Conservation (phyloP, 53 echinoderm and acorn worm species). For the Actinopyga echinites region DNA sequence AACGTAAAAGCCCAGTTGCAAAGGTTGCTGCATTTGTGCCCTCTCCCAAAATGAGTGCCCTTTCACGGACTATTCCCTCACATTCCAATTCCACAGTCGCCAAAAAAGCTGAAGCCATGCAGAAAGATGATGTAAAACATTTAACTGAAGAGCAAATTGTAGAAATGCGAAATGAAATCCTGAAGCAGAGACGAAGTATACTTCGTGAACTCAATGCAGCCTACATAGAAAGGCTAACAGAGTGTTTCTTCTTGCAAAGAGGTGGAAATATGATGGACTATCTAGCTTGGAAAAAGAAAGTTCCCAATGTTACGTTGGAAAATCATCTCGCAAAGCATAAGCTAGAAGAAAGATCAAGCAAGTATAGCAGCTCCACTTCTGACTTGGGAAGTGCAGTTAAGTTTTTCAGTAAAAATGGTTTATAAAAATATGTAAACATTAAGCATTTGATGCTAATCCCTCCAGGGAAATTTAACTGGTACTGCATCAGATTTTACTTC, state of each 20-base stretch:
- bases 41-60: constrained; percentile 51
- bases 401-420: too few species aligned
- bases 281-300: constrained; percentile 84
- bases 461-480: too few species aligned
- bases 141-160: constrained; percentile 71
- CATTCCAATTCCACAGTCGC: constrained; percentile 84
- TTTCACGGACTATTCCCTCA: constrained; percentile 88
- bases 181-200: constrained; percentile 70
- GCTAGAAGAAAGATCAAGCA: constrained; percentile 64
- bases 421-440: too few species aligned
- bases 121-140: constrained; percentile 67
- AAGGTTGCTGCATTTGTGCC: constrained; percentile 21
- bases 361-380: not conserved
- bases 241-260: constrained; percentile 91
- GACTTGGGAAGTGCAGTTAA: not conserved
- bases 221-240: constrained; percentile 86
- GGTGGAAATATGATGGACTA: constrained; percentile 98
- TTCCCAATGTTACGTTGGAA: constrained; percentile 68
- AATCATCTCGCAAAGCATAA: constrained; percentile 70
- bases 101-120: constrained; percentile 66
- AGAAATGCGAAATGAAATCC: constrained; percentile 80
- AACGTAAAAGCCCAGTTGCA: constrained; percentile 18
- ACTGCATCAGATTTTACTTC: too few species aligned
- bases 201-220: constrained; percentile 77
- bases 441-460: too few species aligned